Evolutionary conservation across 1,140 invertebrate genomes (phyloP).

Genomic region (Thereuonema tuberculata): DNA sequence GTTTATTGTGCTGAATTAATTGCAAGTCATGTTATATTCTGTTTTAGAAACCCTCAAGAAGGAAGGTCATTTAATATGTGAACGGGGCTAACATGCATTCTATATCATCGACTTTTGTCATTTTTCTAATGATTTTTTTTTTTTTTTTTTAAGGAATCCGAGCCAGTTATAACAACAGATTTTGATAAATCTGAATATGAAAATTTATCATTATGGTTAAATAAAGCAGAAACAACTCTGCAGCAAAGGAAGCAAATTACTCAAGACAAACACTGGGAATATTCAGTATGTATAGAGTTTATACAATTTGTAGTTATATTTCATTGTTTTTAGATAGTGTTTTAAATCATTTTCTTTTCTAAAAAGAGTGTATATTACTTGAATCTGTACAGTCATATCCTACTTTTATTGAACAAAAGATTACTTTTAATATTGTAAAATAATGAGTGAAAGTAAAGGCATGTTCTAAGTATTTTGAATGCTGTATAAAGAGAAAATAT

Average conservation of each 20-base stretch:
- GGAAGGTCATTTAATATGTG: too few relatives aligned
- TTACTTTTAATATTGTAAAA: too few relatives aligned
- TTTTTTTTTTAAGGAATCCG: not conserved
- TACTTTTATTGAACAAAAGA: too few relatives aligned
- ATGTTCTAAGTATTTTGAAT: too few relatives aligned
- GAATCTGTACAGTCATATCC: too few relatives aligned
- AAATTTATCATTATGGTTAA: conserved; percentile 62
- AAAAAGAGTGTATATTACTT: not conserved
- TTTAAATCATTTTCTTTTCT: not conserved
- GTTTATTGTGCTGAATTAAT: too few relatives aligned
- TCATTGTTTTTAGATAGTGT: not conserved
- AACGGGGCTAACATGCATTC: too few relatives aligned
- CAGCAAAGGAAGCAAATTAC: conserved; percentile 24
- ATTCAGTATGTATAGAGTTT: conserved; percentile 21
- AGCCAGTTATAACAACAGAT: conserved; percentile 44
- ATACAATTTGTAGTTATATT: not conserved
- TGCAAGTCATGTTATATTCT: too few relatives aligned
- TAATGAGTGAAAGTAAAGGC: too few relatives aligned
- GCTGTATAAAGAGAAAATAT: too few relatives aligned
- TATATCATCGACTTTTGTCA: too few relatives aligned
- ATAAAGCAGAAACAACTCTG: conserved; percentile 28
- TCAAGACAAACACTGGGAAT: conserved; percentile 28
- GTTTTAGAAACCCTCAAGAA: too few relatives aligned
- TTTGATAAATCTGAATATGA: conserved; percentile 65
- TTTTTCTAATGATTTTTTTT: not conserved